Percentiles rank a stretch among this genome's conserved stretches.
These are phyloP conservation scores for Streptopelia turtur DNA, from an alignment of 2,797 vertebrate genomes.

Conservation along the genomic window DNA sequence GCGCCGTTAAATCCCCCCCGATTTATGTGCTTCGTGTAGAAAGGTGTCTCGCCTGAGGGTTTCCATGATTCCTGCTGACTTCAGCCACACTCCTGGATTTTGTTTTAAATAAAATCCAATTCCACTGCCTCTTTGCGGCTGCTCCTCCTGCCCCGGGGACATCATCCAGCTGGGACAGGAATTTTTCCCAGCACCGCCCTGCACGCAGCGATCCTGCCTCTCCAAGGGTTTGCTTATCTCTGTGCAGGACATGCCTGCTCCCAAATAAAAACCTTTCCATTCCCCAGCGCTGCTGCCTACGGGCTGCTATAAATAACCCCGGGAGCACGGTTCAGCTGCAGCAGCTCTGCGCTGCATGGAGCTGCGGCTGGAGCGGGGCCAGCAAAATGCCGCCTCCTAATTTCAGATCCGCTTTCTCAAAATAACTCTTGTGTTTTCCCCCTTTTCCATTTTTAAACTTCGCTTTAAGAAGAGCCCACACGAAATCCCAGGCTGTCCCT, in stretches of 20 bases:
- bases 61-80: not conserved
- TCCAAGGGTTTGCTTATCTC: not conserved
- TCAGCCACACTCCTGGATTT: not conserved
- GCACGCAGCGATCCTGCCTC: accelerated
- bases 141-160: accelerated
- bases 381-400: slow-evolving; percentile 63
- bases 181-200: not conserved
- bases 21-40: not conserved
- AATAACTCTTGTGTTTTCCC: slow-evolving; percentile 73
- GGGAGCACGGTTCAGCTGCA: slow-evolving; percentile 59
- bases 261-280: not conserved
- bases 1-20: not conserved
- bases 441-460: slow-evolving; percentile 65
- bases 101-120: not conserved
- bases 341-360: slow-evolving; percentile 42
- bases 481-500: slow-evolving; percentile 42
- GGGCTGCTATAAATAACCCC: slow-evolving; percentile 61
- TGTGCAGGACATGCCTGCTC: not conserved
- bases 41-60: not conserved
- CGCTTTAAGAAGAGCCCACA: slow-evolving; percentile 10
- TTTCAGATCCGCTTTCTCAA: slow-evolving; percentile 70
- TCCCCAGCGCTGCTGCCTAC: slow-evolving; percentile 8
- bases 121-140: not conserved
- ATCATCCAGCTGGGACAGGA: accelerated
- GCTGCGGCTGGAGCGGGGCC: slow-evolving; percentile 46